A percentile compares a stretch with the other conserved stretches of the same genome.
These are phyloP conservation scores for Lutjanus argentimaculatus DNA, from an alignment of 2,797 vertebrate species.

Conservation along the genomic window DNA sequence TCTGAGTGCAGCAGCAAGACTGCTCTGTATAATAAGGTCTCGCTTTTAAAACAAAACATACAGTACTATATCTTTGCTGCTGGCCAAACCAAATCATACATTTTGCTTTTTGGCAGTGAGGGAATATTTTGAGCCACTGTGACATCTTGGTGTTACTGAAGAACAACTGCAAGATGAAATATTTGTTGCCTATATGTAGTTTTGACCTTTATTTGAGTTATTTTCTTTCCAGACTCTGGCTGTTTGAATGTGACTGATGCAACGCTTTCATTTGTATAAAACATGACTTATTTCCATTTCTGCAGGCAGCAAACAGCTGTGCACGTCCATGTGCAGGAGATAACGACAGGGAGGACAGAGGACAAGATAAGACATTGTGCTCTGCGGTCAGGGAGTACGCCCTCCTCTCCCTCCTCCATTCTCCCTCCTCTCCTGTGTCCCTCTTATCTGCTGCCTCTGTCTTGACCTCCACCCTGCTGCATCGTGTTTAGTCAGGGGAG, in stretches of 20 bases:
- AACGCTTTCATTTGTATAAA: slow-evolving; percentile 27
- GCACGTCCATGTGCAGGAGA: slow-evolving; percentile 64
- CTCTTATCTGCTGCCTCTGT: slow-evolving; percentile 77
- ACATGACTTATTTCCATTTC: slow-evolving; percentile 24
- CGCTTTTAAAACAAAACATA: neutral
- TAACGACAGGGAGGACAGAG: slow-evolving; percentile 75
- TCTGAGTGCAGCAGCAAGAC: neutral
- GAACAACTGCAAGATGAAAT: neutral
- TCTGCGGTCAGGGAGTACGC: slow-evolving; percentile 75
- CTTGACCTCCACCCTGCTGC: slow-evolving; percentile 79
- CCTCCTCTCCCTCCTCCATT: slow-evolving; percentile 64
- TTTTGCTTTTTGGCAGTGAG: neutral
- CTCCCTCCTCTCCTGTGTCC: slow-evolving; percentile 67
- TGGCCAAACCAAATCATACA: slow-evolving; percentile 11
- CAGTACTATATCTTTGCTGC: neutral
- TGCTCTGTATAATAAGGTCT: neutral
- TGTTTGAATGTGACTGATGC: slow-evolving; percentile 6
- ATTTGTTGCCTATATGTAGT: neutral
- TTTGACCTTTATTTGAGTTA: neutral
- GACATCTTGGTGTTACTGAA: neutral
- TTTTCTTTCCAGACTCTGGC: neutral
- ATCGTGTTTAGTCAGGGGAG: slow-evolving; percentile 62
- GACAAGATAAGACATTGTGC: slow-evolving; percentile 83
- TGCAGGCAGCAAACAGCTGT: slow-evolving; percentile 46
- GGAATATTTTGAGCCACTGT: neutral